These are phyloP conservation scores for Pseudochromis fuscus DNA, from an alignment of 2,797 vertebrate genomes.

Conservation along the genomic window DNA sequence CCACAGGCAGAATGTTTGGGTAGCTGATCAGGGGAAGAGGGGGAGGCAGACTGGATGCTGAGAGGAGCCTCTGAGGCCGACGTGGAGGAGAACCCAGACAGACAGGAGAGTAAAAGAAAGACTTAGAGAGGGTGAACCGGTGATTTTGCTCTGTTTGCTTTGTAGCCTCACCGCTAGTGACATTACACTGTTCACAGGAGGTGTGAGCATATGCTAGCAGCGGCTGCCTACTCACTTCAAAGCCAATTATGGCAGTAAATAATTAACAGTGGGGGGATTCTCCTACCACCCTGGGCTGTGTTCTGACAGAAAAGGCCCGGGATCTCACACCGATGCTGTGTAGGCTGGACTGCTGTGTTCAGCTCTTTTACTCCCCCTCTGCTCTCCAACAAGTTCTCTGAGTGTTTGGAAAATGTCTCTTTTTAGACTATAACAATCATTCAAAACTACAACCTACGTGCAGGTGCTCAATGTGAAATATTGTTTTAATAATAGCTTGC, in stretches of 20 bases:
- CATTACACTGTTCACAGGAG: constrained; percentile 67
- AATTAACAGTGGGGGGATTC: constrained; percentile 76
- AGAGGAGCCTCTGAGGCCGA: constrained; percentile 34
- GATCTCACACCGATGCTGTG: constrained; percentile 53
- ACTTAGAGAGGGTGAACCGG: constrained; percentile 16
- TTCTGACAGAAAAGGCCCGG: constrained; percentile 44
- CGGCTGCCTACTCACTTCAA: constrained; percentile 73
- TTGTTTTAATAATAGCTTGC: constrained; percentile 31
- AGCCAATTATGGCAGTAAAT: constrained; percentile 80
- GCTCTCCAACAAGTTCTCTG: constrained; percentile 41
- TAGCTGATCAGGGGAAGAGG: constrained; percentile 19
- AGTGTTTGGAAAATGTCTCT: constrained; percentile 31
- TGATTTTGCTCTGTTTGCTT: constrained; percentile 62
- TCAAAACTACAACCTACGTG: neutral
- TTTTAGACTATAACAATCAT: constrained; percentile 13
- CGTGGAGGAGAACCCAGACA: constrained; percentile 13
- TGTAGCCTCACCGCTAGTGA: constrained; percentile 56
- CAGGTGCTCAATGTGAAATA: constrained; percentile 26
- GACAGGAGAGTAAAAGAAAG: constrained; percentile 21
- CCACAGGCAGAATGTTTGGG: constrained; percentile 25
- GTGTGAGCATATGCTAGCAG: constrained; percentile 69
- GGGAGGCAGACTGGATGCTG: neutral
- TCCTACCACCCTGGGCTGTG: constrained; percentile 61
- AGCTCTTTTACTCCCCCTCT: constrained; percentile 36
- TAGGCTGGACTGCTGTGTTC: constrained; percentile 36